These are phyloP conservation scores for Cydia fagiglandana DNA, from an alignment of 1,140 invertebrate species.

Conservation along the genomic window DNA sequence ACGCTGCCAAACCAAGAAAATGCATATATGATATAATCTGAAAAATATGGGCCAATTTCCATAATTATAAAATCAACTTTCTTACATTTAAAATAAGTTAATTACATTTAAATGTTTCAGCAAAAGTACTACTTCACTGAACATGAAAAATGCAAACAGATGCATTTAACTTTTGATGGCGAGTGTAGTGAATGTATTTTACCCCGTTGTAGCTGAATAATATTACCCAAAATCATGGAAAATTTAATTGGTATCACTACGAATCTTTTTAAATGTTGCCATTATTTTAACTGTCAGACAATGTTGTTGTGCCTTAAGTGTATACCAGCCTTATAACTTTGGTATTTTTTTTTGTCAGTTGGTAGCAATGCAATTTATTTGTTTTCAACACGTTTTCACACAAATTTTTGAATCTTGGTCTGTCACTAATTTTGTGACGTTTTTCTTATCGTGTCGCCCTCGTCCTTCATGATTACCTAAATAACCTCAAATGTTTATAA, in stretches of 20 bases:
- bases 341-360: not conserved
- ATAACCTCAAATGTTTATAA: constrained; percentile 38
- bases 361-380: not conserved
- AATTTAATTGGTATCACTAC: not conserved
- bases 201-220: not conserved
- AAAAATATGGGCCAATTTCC: too few relatives aligned
- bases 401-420: not conserved
- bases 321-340: not conserved
- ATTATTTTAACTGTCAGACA: not conserved
- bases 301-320: not conserved
- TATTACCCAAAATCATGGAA: constrained; percentile 1
- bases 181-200: not conserved
- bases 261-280: not conserved
- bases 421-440: constrained; percentile 17
- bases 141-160: too few relatives aligned
- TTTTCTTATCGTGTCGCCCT: constrained; percentile 21
- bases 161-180: too few relatives aligned
- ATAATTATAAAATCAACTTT: too few relatives aligned
- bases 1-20: too few relatives aligned
- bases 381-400: not conserved
- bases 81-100: too few relatives aligned
- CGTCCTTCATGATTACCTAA: constrained; percentile 32
- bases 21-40: too few relatives aligned
- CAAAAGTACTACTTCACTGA: too few relatives aligned
- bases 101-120: too few relatives aligned